Base-by-base conservation (phyloP, 2,888 invertebrate genomes). In the Drosophila atripex region DNA sequence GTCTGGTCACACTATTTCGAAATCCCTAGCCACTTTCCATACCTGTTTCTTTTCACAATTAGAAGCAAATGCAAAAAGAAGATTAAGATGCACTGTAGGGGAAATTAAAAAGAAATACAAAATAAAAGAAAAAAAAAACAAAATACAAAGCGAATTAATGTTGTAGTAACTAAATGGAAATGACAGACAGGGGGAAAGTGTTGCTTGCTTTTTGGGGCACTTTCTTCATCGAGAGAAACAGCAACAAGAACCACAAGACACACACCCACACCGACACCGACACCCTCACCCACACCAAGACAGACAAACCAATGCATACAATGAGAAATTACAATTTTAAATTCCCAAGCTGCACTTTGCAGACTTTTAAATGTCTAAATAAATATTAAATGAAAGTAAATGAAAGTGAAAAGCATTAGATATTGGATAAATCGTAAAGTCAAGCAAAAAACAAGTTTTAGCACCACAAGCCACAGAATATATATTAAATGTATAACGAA, bases 321-420 rank as follows among this genome's bases (percentile, higher is more conserved):
- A 49, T 18, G 25, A 21, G 41, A 64, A 73, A 65, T 55, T 71
- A 73, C 59, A 71, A 73, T 76, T 75, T 90, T 77, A 72, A 76
- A 78, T 88, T 78, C 77, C 75, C 76, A 77, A 77, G 76, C 78
- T 76, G 71, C 77, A 84, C 79, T 82, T 88, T 80, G 89, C 84
- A 82, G 80, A 58, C 70, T 88, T 86, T 79, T 77, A 76, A 86
- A 78, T 76, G 83, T 75, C 77, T 77, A 89, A 59, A 83, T 77
- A 79, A 76, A 78, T 56, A 71, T 71, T 61, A 56, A 69, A 68
- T 23, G 51, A 72, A 54, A 35, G 39, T 66, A 59, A 76, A 59
- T 50, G 61, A 71, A 61, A 71, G 39, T 41, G 43, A 12, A 74
- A 58, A 54, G 61, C 74, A 80, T 77, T 59, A 80, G 71, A 80